These are phyloP conservation scores for Brachyrhaphis roseni DNA, from an alignment of 2,797 vertebrate species.

Conservation along the genomic window DNA sequence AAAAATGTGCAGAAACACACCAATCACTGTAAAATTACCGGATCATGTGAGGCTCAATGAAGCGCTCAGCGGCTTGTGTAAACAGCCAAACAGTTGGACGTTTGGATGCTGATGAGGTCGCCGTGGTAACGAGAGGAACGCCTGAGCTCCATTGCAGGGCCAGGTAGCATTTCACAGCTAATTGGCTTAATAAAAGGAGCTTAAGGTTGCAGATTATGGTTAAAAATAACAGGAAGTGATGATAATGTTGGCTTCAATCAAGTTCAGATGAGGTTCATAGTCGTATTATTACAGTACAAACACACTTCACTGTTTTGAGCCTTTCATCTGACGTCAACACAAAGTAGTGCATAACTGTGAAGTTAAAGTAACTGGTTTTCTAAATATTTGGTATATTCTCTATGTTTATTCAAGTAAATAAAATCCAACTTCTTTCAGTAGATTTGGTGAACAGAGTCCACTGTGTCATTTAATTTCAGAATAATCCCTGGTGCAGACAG, in stretches of 20 bases:
- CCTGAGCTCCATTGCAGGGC: slow-evolving; percentile 26
- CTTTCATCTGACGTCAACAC: not conserved
- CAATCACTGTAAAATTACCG: slow-evolving; percentile 52
- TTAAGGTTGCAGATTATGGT: not conserved
- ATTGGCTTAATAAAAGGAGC: not conserved
- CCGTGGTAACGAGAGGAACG: slow-evolving; percentile 30
- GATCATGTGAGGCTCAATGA: slow-evolving; percentile 56
- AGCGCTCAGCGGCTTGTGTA: slow-evolving; percentile 38
- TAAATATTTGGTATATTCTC: not conserved
- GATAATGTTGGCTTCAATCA: not conserved
- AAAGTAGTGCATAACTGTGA: not conserved
- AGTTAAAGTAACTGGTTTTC: not conserved
- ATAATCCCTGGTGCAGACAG: not conserved
- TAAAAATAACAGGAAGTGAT: not conserved
- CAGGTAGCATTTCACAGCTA: not conserved
- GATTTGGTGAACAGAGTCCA: not conserved
- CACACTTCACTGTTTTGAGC: not conserved
- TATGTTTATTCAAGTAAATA: not conserved
- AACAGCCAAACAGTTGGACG: slow-evolving; percentile 50
- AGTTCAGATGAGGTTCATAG: not conserved
- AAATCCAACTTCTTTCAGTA: not conserved
- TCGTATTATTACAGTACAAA: not conserved
- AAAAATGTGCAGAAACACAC: slow-evolving; percentile 45
- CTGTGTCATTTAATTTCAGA: not conserved
- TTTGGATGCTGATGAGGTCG: slow-evolving; percentile 42